Percentiles rank a stretch among this genome's conserved stretches.
These are phyloP conservation scores for Anisognathus igniventris DNA, from an alignment of 2,797 vertebrate genomes.

Conservation along the genomic window DNA sequence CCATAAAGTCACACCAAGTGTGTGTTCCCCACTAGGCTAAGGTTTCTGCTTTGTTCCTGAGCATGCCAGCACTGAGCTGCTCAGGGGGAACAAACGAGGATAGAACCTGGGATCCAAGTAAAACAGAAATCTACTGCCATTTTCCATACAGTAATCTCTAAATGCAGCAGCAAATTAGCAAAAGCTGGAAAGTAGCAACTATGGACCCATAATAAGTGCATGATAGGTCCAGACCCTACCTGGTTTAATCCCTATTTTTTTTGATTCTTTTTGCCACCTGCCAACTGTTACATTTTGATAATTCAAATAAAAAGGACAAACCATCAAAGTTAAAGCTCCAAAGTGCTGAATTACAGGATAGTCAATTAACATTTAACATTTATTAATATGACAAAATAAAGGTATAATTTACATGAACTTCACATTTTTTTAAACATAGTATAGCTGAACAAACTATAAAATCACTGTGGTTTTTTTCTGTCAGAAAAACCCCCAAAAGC, in stretches of 20 bases:
- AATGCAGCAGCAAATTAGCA: neutral
- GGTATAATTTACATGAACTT: neutral
- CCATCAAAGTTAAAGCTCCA: neutral
- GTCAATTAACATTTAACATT: neutral
- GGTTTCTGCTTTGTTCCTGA: neutral
- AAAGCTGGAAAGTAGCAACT: neutral
- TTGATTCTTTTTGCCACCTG: neutral
- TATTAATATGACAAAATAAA: neutral
- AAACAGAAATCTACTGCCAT: neutral
- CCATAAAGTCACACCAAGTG: neutral
- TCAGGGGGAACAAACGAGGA: accelerated
- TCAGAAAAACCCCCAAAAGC: neutral
- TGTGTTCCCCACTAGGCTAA: neutral
- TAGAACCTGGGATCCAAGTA: neutral
- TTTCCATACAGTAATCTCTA: neutral
- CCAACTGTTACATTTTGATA: neutral
- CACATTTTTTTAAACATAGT: neutral
- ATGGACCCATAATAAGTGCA: neutral
- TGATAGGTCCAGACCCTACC: neutral
- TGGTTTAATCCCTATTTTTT: neutral
- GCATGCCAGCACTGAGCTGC: neutral
- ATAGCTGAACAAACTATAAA: neutral
- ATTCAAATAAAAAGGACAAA: neutral
- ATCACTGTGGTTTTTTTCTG: neutral
- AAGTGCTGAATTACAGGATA: neutral